Evolutionary conservation across 1,140 invertebrate genomes (phyloP).

Genomic region (Centruroides sculpturatus): DNA sequence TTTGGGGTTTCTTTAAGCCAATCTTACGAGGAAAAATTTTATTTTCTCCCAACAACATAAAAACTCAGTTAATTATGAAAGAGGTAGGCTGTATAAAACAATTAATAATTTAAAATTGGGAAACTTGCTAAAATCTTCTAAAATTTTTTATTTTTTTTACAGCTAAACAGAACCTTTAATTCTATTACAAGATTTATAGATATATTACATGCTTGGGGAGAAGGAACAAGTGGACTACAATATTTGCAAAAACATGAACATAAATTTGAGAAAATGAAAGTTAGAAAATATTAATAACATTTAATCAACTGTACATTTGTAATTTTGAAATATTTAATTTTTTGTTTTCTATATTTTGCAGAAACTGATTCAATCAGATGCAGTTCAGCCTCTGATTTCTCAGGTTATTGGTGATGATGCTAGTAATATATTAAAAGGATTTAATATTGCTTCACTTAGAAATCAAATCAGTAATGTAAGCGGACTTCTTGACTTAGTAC

Average conservation of each 20-base stretch:
- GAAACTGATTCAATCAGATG: background rate
- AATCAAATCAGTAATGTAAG: constrained; percentile 1
- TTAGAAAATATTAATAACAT: background rate
- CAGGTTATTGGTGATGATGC: background rate
- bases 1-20: constrained; percentile 34
- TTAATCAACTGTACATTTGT: too few relatives aligned
- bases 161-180: constrained; percentile 24
- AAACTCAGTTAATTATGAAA: constrained; percentile 24
- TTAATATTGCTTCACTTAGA: background rate
- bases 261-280: constrained; percentile 5
- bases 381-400: background rate
- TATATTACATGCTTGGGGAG: constrained; percentile 22
- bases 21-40: constrained; percentile 32
- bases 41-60: constrained; percentile 27
- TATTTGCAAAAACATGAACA: constrained; percentile 16
- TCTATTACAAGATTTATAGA: constrained; percentile 21
- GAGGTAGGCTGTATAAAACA: background rate
- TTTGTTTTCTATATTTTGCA: background rate
- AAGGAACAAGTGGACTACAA: constrained; percentile 20
- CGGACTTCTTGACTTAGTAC: constrained; percentile 19
- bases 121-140: background rate
- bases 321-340: too few relatives aligned
- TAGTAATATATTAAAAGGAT: background rate
- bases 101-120: constrained; percentile 12
- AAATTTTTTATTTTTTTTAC: background rate